Conservation (phyloP, 2,797 vertebrate species). For the Crenuchus spilurus region DNA sequence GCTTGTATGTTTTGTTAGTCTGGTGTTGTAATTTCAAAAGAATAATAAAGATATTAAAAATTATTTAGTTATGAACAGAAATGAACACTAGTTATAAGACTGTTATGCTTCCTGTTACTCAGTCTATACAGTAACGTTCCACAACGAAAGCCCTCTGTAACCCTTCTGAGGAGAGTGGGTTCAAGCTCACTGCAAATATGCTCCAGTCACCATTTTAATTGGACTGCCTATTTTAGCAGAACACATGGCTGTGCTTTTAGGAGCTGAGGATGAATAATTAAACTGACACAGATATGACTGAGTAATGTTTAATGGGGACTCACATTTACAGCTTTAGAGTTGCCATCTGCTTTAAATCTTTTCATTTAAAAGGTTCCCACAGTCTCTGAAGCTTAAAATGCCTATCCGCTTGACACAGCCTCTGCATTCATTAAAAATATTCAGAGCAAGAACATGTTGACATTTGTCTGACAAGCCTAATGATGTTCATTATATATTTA, state of each 20-base stretch:
- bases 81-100: background rate
- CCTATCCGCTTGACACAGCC: slow-evolving; percentile 53
- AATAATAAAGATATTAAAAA: too few species aligned
- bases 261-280: slow-evolving; percentile 66
- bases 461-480: slow-evolving; percentile 65
- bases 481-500: slow-evolving; percentile 62
- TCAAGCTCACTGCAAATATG: background rate
- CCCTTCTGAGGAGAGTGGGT: background rate
- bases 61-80: too few species aligned
- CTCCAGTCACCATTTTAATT: slow-evolving; percentile 52
- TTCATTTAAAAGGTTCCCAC: slow-evolving; percentile 67
- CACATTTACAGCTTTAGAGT: slow-evolving; percentile 66
- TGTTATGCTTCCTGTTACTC: too few species aligned
- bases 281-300: slow-evolving; percentile 65
- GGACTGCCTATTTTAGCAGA: slow-evolving; percentile 66
- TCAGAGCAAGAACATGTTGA: slow-evolving; percentile 64
- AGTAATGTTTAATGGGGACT: slow-evolving; percentile 68
- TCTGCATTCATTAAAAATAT: slow-evolving; percentile 55
- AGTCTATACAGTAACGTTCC: too few species aligned
- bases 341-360: slow-evolving; percentile 66
- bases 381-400: slow-evolving; percentile 62
- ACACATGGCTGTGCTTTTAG: slow-evolving; percentile 55
- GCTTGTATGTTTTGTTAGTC: too few species aligned
- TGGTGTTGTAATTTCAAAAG: too few species aligned
- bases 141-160: background rate